Evolutionary conservation across 2,797 vertebrate species (phyloP).

Genomic region (Melanotaenia nigrans): DNA sequence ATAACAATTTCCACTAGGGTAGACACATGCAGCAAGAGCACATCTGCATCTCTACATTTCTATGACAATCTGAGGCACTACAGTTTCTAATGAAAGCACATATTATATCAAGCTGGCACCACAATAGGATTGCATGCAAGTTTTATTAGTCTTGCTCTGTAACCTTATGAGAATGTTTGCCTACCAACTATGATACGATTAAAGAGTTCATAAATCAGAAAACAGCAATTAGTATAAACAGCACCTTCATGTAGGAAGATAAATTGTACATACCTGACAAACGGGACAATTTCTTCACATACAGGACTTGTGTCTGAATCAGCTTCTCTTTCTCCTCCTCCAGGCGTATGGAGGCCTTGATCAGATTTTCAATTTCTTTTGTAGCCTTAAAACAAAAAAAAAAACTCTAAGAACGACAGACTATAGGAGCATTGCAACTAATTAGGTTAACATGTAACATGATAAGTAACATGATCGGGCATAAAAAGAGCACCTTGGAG

Average conservation of each 20-base stretch:
- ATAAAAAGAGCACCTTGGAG: no score
- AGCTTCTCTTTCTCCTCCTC: conserved; percentile 60
- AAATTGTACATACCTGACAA: conserved; percentile 63
- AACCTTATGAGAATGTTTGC: neutral
- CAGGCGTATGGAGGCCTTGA: conserved; percentile 47
- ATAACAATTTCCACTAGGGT: neutral
- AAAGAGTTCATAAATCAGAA: neutral
- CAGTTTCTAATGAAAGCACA: neutral
- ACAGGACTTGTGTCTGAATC: conserved; percentile 43
- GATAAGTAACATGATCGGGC: no score
- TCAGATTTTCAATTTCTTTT: conserved; percentile 62
- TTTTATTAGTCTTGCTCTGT: neutral
- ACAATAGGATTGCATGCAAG: neutral
- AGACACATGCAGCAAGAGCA: neutral
- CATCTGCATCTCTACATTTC: neutral
- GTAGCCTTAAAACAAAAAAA: conserved; percentile 61
- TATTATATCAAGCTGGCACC: neutral
- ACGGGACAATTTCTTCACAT: conserved; percentile 61
- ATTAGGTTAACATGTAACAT: no score
- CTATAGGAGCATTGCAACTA: no score
- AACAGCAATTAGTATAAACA: neutral
- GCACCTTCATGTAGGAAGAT: neutral
- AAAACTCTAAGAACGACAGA: neutral
- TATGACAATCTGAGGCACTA: neutral
- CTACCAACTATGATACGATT: no score